These are phyloP conservation scores for Pseudococcus longispinus DNA, from an alignment of 2,888 invertebrate species.

Conservation along the genomic window DNA sequence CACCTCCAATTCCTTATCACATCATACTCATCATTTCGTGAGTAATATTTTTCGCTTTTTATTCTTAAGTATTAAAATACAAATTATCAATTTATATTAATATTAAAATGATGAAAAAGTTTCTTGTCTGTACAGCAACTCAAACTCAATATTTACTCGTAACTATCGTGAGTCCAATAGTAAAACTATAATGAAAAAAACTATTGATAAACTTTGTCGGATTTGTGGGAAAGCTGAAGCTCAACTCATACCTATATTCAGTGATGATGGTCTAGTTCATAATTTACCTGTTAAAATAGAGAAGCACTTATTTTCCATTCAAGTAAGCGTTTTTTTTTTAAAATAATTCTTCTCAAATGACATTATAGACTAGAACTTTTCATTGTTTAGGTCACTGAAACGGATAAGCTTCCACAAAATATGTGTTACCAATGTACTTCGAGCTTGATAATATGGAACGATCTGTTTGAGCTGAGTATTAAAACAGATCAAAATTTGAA, in stretches of 20 bases:
- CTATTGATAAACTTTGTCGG: slow-evolving; percentile 25
- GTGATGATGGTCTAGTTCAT: slow-evolving; percentile 35
- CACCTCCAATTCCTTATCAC: no score
- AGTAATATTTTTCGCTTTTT: no score
- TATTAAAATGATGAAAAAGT: no score
- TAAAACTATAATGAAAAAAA: neutral
- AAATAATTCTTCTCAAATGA: neutral
- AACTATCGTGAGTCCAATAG: no score
- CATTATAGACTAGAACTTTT: neutral
- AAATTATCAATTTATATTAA: no score
- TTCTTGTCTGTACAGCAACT: no score
- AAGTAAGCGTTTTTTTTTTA: neutral
- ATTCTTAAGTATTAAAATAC: no score
- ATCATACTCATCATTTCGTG: no score
- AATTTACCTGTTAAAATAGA: slow-evolving; percentile 36
- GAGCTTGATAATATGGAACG: neutral
- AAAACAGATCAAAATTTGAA: neutral
- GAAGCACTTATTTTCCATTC: slow-evolving; percentile 36
- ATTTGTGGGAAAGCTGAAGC: slow-evolving; percentile 28
- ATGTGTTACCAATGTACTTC: slow-evolving; percentile 9
- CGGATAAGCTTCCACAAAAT: neutral
- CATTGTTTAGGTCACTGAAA: neutral
- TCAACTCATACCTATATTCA: slow-evolving; percentile 51
- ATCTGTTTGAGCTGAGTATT: neutral
- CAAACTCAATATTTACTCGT: no score